Base-by-base conservation (phyloP, 2,888 invertebrate genomes). In the Matsumyia berberina region DNA sequence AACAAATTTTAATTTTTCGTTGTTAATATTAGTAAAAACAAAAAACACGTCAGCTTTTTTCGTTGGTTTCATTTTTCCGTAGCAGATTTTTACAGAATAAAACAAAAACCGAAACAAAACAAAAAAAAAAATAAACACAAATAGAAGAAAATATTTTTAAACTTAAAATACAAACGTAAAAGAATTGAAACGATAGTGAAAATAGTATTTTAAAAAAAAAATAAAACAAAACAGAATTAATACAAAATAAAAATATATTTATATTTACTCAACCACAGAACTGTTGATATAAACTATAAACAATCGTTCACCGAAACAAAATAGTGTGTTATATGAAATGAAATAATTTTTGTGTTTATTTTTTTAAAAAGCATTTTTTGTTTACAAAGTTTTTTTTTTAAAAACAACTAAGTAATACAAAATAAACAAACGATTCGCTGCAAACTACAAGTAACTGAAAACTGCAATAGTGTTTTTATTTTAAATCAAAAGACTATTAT, bases 251-350 rank as follows among this genome's bases (percentile, higher is more conserved):
- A 58, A 76, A 80, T 86, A 86, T 86, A 86, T 86, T 77, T 86
- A 81, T 77, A 86, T 86, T 79, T 81, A 86, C 86, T 81, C 80
- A 81, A 81, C 72, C 66, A 80, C 80, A 85, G 80, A 80, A 85
- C 79, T 85, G 79, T 85, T 85, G 80, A 80, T 85, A 80, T 76
- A 85, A 85, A 85, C 85, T 80, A 85, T 83, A 85, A 85, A 85
- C 80, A 85, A 85, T 85, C 85, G 85, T 85, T 85, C 85, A 85
- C 85, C 85, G 85, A 85, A 85, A 80, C 80, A 85, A 85, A 66
- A 70, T 72, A 85, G 85, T 80, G 85, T 80, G 73, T 83, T 79
- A 76, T 80, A 85, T 70, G 51, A 73, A 57, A 76, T 60, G 60
- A 60, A 79, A 29, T 64, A 62, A 69, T 49, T 33, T 37, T 24